These are phyloP conservation scores for Lucifuga dentata DNA, from an alignment of 2,113 vertebrate genomes.

Conservation along the genomic window DNA sequence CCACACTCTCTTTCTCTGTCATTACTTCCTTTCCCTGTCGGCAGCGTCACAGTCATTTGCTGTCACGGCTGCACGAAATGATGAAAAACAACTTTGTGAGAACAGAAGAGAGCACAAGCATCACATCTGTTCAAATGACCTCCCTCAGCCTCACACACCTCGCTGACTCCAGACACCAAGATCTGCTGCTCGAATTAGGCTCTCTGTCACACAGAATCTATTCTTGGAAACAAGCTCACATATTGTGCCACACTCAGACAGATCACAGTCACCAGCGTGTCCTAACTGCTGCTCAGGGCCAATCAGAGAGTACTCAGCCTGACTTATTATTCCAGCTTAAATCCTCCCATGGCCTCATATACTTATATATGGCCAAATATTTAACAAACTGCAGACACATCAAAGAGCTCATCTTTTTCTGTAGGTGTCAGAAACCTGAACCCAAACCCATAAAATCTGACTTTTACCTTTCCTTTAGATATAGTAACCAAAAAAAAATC, in stretches of 20 bases:
- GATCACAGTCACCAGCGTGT: slow-evolving; percentile 13
- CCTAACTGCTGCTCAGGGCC: slow-evolving; percentile 7
- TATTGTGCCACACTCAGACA: slow-evolving; percentile 17
- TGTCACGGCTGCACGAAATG: slow-evolving; percentile 22
- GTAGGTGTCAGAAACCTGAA: neutral
- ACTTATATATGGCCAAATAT: too few relatives aligned
- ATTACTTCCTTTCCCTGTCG: neutral
- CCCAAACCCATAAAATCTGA: neutral
- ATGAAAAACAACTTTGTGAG: slow-evolving; percentile 27
- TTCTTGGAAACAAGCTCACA: slow-evolving; percentile 29
- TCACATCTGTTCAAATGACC: slow-evolving; percentile 33
- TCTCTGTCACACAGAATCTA: slow-evolving; percentile 23
- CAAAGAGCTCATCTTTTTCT: neutral
- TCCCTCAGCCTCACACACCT: slow-evolving; percentile 22
- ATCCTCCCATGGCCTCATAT: too few relatives aligned
- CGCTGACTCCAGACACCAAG: slow-evolving; percentile 20
- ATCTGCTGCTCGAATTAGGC: slow-evolving; percentile 19
- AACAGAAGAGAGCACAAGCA: slow-evolving; percentile 5
- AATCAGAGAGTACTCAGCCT: neutral
- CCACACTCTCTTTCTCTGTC: neutral
- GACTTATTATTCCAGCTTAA: too few relatives aligned
- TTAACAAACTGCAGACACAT: neutral
- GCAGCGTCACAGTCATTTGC: slow-evolving; percentile 9
- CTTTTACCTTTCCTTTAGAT: neutral
- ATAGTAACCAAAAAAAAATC: too few relatives aligned